Conservation (phyloP, 2,113 vertebrate genomes). For the Prochilodus magdalenae region DNA sequence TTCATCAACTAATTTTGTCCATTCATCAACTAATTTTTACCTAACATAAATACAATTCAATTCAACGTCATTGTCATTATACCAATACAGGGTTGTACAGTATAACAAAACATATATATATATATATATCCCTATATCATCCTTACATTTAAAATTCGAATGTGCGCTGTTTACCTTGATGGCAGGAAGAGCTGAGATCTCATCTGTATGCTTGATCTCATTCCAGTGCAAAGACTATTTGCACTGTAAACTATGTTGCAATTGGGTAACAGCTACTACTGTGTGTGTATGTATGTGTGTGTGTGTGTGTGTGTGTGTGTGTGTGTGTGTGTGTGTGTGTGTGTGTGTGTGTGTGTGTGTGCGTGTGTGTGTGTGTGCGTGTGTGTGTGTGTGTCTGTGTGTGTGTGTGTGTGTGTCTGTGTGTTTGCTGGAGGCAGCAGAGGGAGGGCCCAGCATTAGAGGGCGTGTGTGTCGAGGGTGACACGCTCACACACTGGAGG, state of each 20-base stretch:
- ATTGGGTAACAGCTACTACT: constrained; percentile 18
- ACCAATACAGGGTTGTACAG: too few species aligned
- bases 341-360: constrained; percentile 39
- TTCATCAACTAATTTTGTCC: too few species aligned
- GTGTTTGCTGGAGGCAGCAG: constrained; percentile 39
- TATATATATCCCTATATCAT: constrained; percentile 1
- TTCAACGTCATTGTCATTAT: too few species aligned
- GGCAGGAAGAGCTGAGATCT: constrained; percentile 43
- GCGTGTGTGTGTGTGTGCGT: constrained; percentile 9
- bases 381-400: constrained; percentile 32
- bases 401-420: constrained; percentile 57
- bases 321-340: constrained; percentile 48
- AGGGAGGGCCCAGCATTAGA: constrained; percentile 38
- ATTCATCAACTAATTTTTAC: too few species aligned
- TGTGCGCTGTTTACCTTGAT: constrained; percentile 24
- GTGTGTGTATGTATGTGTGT: constrained; percentile 43
- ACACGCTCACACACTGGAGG: constrained; percentile 50
- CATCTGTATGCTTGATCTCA: constrained; percentile 26
- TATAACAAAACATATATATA: not conserved
- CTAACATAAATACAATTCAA: too few species aligned
- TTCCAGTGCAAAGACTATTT: constrained; percentile 54
- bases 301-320: constrained; percentile 54
- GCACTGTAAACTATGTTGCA: constrained; percentile 59
- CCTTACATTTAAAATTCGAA: not conserved
- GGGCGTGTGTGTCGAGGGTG: constrained; percentile 50